Base-by-base conservation (phyloP, 2,888 invertebrate species). In the Cryptus viduatorius region DNA sequence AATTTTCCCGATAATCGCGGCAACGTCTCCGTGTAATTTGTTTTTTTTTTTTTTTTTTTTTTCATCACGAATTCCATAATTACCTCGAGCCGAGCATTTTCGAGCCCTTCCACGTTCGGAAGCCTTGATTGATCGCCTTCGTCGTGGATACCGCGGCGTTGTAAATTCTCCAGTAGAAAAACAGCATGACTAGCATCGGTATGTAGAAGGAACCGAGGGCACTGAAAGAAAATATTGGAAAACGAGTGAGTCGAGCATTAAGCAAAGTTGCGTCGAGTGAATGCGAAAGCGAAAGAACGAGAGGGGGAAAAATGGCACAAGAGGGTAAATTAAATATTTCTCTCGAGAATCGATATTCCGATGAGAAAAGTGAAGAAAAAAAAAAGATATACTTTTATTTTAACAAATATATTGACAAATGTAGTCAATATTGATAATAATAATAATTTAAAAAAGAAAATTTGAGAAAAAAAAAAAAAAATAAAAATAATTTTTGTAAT, bases 191-290 rank as follows among this genome's bases (percentile, higher is more conserved):
- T 90, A 98, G 96, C 98, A 98, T 98, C 56, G 99, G 99, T 91
- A 99, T 97, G 94, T 98, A 99, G 96, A 99, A 99, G 86, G 98
- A 98, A n/a, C 99, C 99, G 31, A 99, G 95, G 0, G 99, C 99
- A 3, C 98, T 98, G 90, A 65, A 88, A 90, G 80, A 88, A 82
- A 56, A 79, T 1, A 67, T 73, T n/a, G 56, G 19, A 59, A 67
- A 64, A 37, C 10, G 19, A 77, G 37, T n/a, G 31, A 61, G 31
- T 31, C 14, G 12, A 14, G 29, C 5, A 48, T 48, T 48, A 14
- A 31, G 61, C 14, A 14, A 53, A 56, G 61, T 14, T 37, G 61
- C 14, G 61, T n/a, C 14, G 61, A 61, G 29, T 61, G 14, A 61
- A 61, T 61, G 61, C 29, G 61, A 46, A 44, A 67, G 42, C 14